Evolutionary conservation across 2,113 vertebrate species (phyloP), one percentile per base, ranked within the genome.

Genomic region (Salvelinus namaycush): DNA sequence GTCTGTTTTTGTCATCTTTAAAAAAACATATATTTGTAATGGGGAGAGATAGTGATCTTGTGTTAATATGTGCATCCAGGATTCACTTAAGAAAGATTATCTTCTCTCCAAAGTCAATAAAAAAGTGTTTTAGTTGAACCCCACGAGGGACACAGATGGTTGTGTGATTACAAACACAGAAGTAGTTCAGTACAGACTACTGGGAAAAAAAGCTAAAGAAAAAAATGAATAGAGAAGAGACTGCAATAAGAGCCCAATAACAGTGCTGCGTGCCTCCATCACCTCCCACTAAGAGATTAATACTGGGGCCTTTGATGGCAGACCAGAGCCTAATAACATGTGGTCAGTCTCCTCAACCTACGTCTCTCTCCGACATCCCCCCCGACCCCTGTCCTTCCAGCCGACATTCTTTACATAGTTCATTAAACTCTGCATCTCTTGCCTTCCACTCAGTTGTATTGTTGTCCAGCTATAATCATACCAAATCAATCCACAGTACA

Each of bases 261-360:
- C 22, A 29, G 26, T 64, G 87, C 85, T 73, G 87, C 84, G 87
- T 83, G 85, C 83, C 86, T 86, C 81, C 75, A 84, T 79, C 31
- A 77, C 83, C 89, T 89, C 87, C 89, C 85, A 87, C 83, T 62
- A 87, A 84, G 85, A 82, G 86, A 81, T 81, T 79, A 79, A 88
- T 85, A 71, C 39, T 44, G 39, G 9, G 9, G 39, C 39, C 39
- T 44, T 11, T 44, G 39, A 44, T 9, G 39, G 39, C 9, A 44
- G 39, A 44, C 9, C 9, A 44, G 39, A 0, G 39, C 82, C 74
- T 81, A 89, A 85, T 79, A 89, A 86, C 85, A 89, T 79, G 83
- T 75, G 73, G 81, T 87, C 79, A 74, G 79, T 91, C 86, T 84
- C 77, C 74, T 86, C 76, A 48, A 54, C 51, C 16, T 16, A 54